Conservation (phyloP, 2,888 invertebrate genomes). For the Pyrrhia umbra region DNA sequence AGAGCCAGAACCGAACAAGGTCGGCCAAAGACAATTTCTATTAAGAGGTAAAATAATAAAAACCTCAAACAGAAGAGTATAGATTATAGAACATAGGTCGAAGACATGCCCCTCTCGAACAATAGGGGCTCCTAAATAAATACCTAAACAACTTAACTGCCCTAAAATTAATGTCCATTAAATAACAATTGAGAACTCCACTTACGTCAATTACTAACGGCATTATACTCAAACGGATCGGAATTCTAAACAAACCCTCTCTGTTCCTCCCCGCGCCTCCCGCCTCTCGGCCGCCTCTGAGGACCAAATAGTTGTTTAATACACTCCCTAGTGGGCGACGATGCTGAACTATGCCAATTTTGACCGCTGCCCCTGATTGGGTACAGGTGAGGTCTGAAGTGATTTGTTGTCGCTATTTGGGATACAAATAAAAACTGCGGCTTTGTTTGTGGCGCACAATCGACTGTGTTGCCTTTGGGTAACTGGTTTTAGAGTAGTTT, state of each 20-base stretch:
- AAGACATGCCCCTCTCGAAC: not conserved
- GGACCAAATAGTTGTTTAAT: conserved; percentile 62
- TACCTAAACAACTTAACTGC: conserved; percentile 33
- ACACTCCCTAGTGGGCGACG: conserved; percentile 40
- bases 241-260: conserved; percentile 57
- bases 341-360: conserved; percentile 61
- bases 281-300: conserved; percentile 35
- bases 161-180: conserved; percentile 46
- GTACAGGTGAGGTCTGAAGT: conserved; percentile 44
- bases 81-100: not conserved
- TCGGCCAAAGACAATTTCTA: too few relatives aligned
- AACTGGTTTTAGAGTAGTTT: conserved; percentile 35
- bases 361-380: conserved; percentile 51
- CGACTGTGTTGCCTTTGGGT: conserved; percentile 10
- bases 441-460: conserved; percentile 20
- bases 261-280: not conserved
- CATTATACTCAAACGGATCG: conserved; percentile 53
- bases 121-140: conserved; percentile 22
- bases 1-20: not conserved
- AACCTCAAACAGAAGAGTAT: not conserved
- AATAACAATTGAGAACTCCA: conserved; percentile 54
- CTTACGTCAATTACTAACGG: conserved; percentile 58
- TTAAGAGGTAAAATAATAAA: not conserved
- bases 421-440: conserved; percentile 41
- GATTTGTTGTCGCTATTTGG: conserved; percentile 46